Evolutionary conservation across 2,888 invertebrate genomes (phyloP), one percentile per base, ranked within the genome.

Genomic region (Cistogaster globosa): DNA sequence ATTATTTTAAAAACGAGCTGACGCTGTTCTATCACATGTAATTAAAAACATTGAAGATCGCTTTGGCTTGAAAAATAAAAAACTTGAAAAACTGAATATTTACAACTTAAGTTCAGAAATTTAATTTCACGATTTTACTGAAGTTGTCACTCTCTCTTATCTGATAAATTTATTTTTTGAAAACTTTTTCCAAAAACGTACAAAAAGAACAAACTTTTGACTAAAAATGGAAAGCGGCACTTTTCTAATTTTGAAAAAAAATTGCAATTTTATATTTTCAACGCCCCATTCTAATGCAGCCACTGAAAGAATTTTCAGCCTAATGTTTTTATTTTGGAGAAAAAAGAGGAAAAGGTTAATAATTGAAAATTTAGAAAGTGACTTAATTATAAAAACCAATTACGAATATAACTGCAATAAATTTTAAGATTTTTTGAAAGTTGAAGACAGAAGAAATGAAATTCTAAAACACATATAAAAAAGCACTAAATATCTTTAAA

Each of bases 1-100:
- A 32, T 63, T 76, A 22, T 82, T 53, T 53, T 57, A 60, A n/a
- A 38, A 38, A 38, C 38, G 38, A 38, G 36, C 60, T 4, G 58
- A 62, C 3, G 53, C 69, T 8, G 69, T 71, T 69, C 16, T 69
- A 38, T 57, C 75, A 18, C 57, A 11, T 20, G 42, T 82, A 76
- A 57, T 76, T 38, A 57, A 16, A 18, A 77, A 77, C 51, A 83
- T 77, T 38, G 83, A 48, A n/a, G 38, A 38, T 38, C 20, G 20
- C 14, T 69, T 69, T 36, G 55, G 57, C 26, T 55, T 69, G 14
- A 57, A 48, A 36, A 63, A 38, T 38, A 38, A 38, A 2, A 2
- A 38, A 38, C 38, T 38, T 38, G 38, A 38, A 67, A 53, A 67
- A 67, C 67, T 67, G 1, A 26, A 22, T 48, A 32, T 67, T 32